These are phyloP conservation scores for Macquaria australasica DNA, from an alignment of 2,113 vertebrate genomes.

Conservation along the genomic window DNA sequence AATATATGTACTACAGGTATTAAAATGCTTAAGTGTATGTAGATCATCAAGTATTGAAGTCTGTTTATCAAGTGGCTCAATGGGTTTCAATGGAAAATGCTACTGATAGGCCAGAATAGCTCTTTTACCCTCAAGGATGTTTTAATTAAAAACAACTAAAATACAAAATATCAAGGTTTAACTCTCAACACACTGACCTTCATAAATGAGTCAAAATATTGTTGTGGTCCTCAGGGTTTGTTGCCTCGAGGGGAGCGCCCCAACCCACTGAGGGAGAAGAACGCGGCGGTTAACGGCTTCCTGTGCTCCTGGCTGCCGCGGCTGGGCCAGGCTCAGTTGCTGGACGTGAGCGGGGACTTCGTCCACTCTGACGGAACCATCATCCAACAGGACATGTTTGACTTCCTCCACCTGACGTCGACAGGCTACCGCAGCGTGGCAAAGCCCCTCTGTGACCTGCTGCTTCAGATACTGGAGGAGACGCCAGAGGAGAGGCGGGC, in stretches of 20 bases:
- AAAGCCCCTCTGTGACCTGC: conserved; percentile 95
- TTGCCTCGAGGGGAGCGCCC: conserved; percentile 95
- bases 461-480: conserved; percentile 97
- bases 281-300: conserved; percentile 89
- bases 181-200: background rate
- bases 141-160: background rate
- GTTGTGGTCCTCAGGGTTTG: conserved; percentile 86
- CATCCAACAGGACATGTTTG: conserved; percentile 95
- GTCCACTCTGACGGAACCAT: conserved; percentile 96
- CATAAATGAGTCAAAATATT: background rate
- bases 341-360: conserved; percentile 90
- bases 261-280: conserved; percentile 96
- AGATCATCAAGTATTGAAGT: background rate
- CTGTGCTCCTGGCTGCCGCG: conserved; percentile 90
- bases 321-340: conserved; percentile 89
- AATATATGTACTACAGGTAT: background rate
- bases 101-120: background rate
- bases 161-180: background rate
- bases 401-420: conserved; percentile 97
- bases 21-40: background rate
- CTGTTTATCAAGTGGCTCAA: background rate
- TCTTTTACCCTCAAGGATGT: background rate
- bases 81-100: background rate
- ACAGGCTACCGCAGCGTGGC: conserved; percentile 90
- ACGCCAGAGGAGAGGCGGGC: conserved; percentile 94